phyloP scores from a whole-genome alignment of 2,888 invertebrate genomes.

The Acrobeloides nanus region DNA sequence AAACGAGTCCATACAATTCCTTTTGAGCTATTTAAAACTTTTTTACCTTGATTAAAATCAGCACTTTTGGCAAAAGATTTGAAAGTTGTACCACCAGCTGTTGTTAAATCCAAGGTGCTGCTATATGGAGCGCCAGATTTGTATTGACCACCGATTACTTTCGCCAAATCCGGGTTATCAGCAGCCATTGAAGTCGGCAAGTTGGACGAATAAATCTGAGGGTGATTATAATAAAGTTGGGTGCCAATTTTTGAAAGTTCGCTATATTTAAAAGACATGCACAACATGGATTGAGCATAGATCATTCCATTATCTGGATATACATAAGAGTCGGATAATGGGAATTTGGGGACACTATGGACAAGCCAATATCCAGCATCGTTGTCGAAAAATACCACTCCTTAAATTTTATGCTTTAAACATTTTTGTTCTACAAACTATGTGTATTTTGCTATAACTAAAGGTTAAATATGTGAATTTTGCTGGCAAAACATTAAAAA shows the following conservation, averaged over 20 bases:
- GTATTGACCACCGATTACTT: slow-evolving; percentile 33
- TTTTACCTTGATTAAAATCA: slow-evolving; percentile 68
- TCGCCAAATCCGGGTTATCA: slow-evolving; percentile 61
- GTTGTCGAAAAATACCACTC: too few species aligned
- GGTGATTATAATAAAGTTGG: slow-evolving; percentile 75
- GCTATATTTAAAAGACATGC: slow-evolving; percentile 12
- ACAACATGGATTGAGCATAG: slow-evolving; percentile 13
- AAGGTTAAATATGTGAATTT: too few species aligned
- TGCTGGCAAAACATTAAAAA: too few species aligned
- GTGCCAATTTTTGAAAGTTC: slow-evolving; percentile 31
- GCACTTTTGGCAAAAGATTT: slow-evolving; percentile 75
- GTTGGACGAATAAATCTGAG: slow-evolving; percentile 67
- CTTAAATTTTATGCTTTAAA: too few species aligned
- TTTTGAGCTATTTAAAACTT: too few species aligned
- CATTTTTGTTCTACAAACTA: too few species aligned
- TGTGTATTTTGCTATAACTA: too few species aligned
- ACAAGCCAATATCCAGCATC: too few species aligned
- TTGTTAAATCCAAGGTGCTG: slow-evolving; percentile 38
- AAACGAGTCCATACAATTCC: too few species aligned
- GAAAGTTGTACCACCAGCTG: slow-evolving; percentile 64
- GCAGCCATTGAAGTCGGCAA: slow-evolving; percentile 62
- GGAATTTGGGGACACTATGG: too few species aligned
- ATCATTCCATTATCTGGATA: too few species aligned
- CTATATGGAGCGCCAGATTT: slow-evolving; percentile 23
- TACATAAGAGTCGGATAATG: too few species aligned